Conservation (phyloP, 2,888 invertebrate genomes). For the Belgica antarctica region DNA sequence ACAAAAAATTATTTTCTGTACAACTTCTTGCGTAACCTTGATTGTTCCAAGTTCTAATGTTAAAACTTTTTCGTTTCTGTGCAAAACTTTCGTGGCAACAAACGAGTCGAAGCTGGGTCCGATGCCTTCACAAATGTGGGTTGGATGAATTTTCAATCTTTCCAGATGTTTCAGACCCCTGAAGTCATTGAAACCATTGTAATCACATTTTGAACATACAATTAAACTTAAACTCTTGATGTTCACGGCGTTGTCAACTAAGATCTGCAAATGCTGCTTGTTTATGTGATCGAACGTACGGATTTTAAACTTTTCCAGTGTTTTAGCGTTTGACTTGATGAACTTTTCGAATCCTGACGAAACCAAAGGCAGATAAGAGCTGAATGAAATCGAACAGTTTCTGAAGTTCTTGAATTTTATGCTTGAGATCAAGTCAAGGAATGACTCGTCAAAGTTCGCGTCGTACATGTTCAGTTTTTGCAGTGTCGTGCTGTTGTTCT, state of each 20-base stretch:
- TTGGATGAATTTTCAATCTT: not conserved
- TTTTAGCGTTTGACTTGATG: not conserved
- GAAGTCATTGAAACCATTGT: not conserved
- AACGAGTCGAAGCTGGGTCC: no score
- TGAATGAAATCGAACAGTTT: constrained; percentile 7
- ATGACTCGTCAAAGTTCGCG: not conserved
- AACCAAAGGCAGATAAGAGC: not conserved
- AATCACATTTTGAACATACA: not conserved
- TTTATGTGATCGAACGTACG: constrained; percentile 11
- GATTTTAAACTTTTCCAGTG: constrained; percentile 16
- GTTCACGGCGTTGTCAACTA: not conserved
- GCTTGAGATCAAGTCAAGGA: not conserved
- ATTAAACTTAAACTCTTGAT: not conserved
- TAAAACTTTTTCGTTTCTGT: no score
- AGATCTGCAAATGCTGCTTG: not conserved
- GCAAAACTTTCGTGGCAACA: no score
- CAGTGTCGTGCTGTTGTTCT: not conserved
- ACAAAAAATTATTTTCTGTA: no score
- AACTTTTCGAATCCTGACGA: not conserved
- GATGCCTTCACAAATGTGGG: no score
- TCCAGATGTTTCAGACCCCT: not conserved
- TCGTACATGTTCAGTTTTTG: constrained; percentile 15
- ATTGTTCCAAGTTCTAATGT: no score
- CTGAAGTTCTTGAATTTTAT: not conserved
- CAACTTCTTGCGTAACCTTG: no score